Percentiles rank a stretch among this genome's conserved stretches.
These are phyloP conservation scores for Rostratula benghalensis DNA, from an alignment of 2,113 vertebrate species.

Conservation along the genomic window DNA sequence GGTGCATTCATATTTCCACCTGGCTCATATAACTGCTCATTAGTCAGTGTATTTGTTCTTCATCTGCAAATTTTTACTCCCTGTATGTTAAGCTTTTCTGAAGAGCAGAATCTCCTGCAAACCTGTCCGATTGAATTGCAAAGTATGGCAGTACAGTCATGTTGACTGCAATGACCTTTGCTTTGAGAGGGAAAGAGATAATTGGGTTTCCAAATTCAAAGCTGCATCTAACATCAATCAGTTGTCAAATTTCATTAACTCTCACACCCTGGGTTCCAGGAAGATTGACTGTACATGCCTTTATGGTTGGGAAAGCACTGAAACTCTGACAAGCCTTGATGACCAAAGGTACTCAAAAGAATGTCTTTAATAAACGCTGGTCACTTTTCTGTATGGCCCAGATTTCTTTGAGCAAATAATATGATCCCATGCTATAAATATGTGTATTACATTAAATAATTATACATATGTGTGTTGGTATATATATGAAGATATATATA, in stretches of 20 bases:
- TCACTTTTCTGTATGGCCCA: background rate
- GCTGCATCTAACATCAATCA: slow-evolving; percentile 51
- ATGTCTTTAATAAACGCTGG: background rate
- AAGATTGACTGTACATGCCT: slow-evolving; percentile 48
- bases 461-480: background rate
- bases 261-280: background rate
- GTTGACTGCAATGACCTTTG: slow-evolving; percentile 52
- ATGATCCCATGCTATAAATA: background rate
- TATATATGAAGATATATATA: background rate
- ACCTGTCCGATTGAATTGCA: background rate
- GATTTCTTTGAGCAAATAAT: background rate
- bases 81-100: background rate
- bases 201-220: slow-evolving; percentile 53
- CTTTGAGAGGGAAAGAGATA: slow-evolving; percentile 46
- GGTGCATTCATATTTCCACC: background rate
- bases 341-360: background rate
- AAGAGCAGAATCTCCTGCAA: background rate
- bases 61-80: background rate
- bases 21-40: background rate
- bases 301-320: slow-evolving; percentile 29
- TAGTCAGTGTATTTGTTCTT: background rate
- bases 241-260: slow-evolving; percentile 63
- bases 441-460: background rate
- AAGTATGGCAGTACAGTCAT: background rate
- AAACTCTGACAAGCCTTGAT: slow-evolving; percentile 35